Base-by-base conservation (phyloP, 1,140 invertebrate species). In the Mya arenaria region DNA sequence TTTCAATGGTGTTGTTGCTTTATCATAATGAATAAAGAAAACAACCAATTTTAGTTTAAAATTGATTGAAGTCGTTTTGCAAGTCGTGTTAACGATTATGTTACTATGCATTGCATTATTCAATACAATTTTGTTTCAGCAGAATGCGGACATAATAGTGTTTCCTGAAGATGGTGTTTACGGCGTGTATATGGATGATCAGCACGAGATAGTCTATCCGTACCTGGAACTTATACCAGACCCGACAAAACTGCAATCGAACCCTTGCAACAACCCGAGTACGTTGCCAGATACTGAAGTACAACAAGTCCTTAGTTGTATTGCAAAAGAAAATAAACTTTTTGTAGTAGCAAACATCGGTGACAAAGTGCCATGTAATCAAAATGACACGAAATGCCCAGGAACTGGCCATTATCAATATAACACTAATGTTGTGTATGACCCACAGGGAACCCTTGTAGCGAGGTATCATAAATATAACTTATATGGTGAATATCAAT, bases 401-500 rank as follows among this genome's bases (percentile, higher is more conserved):
- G 74, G 86, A 0, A 93, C 94, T 65, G 92, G 92, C 4, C 85
- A 88, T 8, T 93, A 93, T 65, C 92, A 95, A 32, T 97, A 95
- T 90, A 97, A 97, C 86, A 97, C 96, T 0, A 95, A 97, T 85
- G 94, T 97, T 0, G 96, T 95, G 0, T 96, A 96, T 87, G 94
- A 96, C 86, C 92, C 94, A 73, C 86, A 92, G 0, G 96, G 96
- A n/a, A 82, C 56, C 10, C 84, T 95, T 2, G 85, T 95, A 4
- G 93, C 94, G 0, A 95, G 95, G 56, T 98, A 97, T 88, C 95
- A 96, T 23, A 98, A 98, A 90, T 94, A 5, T 79, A 90, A 81
- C 90, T 94, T 15, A 0, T 97, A 95, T 80, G 77, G 62, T 30
- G 87, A 86, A 41, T 93, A 94, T 78, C 92, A 93, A 8, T 97